phyloP scores from a whole-genome alignment of 2,797 vertebrate genomes.

The Crocidura indochinensis region DNA sequence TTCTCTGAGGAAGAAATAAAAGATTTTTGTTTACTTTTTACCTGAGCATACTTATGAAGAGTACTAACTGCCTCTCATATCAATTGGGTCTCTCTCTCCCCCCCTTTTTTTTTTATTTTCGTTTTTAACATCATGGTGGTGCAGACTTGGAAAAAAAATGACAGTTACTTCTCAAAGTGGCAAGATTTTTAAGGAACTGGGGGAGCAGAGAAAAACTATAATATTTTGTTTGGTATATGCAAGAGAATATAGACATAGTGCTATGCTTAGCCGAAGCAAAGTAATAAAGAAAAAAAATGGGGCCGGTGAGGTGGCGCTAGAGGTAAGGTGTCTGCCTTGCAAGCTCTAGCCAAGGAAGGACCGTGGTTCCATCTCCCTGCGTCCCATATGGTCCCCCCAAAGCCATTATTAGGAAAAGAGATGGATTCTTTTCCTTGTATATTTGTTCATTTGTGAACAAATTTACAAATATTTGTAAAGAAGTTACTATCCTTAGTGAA shows the following conservation, averaged over 20 bases:
- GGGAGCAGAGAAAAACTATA: not conserved
- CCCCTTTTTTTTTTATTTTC: not conserved
- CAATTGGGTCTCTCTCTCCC: not conserved
- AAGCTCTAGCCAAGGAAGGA: too few species aligned
- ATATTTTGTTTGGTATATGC: not conserved
- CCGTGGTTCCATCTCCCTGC: too few species aligned
- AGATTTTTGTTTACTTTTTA: slow-evolving; percentile 19
- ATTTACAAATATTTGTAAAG: too few species aligned
- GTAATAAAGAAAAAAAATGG: not conserved
- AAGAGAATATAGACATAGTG: not conserved
- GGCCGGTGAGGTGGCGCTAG: too few species aligned
- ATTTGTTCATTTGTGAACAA: not conserved
- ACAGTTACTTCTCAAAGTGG: slow-evolving; percentile 48
- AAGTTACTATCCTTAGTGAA: not conserved
- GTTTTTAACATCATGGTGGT: not conserved
- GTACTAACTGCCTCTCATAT: not conserved
- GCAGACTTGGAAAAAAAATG: not conserved
- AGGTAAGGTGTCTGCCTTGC: too few species aligned
- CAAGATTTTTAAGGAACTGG: not conserved
- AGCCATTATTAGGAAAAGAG: not conserved
- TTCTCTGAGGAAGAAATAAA: slow-evolving; percentile 38
- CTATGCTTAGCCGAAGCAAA: not conserved
- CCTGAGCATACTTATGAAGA: slow-evolving; percentile 3
- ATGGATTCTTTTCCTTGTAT: not conserved
- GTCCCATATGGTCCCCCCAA: too few species aligned